Evolutionary conservation across 2,113 vertebrate genomes (phyloP).

Genomic region (Callipepla californica): DNA sequence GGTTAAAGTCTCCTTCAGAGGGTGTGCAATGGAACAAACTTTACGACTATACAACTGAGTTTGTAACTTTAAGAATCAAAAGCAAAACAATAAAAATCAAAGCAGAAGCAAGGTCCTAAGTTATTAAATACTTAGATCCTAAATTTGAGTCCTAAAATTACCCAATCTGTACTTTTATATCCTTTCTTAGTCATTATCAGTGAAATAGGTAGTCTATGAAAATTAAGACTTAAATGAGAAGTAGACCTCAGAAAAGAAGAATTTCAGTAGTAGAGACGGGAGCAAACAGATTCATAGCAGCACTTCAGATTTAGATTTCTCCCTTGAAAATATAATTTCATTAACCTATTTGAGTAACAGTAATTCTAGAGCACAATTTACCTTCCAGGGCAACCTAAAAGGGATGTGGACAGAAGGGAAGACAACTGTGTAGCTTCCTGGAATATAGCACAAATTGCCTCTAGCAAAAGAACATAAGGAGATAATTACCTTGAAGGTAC

Average conservation of each 20-base stretch:
- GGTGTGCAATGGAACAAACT: not conserved
- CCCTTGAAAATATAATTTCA: not conserved
- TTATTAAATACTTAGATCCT: not conserved
- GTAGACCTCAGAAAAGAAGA: not conserved
- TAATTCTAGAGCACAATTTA: slow-evolving; percentile 9
- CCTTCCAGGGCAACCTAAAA: not conserved
- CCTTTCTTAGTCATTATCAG: not conserved
- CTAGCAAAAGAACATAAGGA: slow-evolving; percentile 56
- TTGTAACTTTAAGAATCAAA: not conserved
- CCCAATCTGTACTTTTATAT: not conserved
- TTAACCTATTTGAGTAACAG: slow-evolving; percentile 13
- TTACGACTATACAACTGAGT: not conserved
- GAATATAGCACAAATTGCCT: slow-evolving; percentile 52
- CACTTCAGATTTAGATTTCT: not conserved
- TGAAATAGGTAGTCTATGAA: not conserved
- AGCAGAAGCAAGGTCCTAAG: not conserved
- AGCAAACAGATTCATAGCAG: not conserved
- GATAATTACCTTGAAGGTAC: slow-evolving; percentile 64
- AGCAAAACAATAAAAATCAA: not conserved
- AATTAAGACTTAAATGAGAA: not conserved
- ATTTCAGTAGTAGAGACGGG: not conserved
- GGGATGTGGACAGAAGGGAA: slow-evolving; percentile 43
- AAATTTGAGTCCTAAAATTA: not conserved
- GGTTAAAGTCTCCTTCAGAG: not conserved
- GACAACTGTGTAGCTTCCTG: slow-evolving; percentile 13